Evolutionary conservation across 2,888 invertebrate species (phyloP), one percentile per base, ranked within the genome.

Genomic region (Eremobia ochroleuca): DNA sequence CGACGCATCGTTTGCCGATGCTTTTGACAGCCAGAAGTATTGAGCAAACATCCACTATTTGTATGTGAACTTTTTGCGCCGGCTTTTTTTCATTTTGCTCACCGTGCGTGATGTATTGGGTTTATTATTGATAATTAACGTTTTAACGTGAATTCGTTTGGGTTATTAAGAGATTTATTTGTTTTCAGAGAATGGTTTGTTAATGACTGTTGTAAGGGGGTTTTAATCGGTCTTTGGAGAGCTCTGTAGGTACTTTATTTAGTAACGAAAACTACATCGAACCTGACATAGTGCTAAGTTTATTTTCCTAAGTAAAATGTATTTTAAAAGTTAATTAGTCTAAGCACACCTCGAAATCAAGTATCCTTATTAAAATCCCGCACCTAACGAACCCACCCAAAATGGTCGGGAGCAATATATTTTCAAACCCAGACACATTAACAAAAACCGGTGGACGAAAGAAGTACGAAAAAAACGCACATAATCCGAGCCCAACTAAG

Each of bases 371-470:
- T 66, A 73, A 85, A 70, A 76, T 31, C 73, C 73, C 73, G 85
- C 84, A 79, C 82, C 79, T 81, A 83, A 80, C 82, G 73, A 85
- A 82, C 88, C 83, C 89, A 85, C 90, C 89, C 89, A 86, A 91
- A 95, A 95, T 91, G 90, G 92, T 93, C 92, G 93, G 90, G 87
- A 88, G 92, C 95, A 95, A 96, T 96, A 96, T 96, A 96, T 96
- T 93, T 91, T 90, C 92, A 90, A 91, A 92, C 92, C 95, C 96
- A 96, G 96, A 96, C 96, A 91, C 96, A 96, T 96, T 97, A 96
- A 96, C 96, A 95, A 96, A 96, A 96, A 95, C 94, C 92, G 90
- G 87, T 91, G 91, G 91, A 90, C 91, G 93, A 94, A 94, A 94
- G 94, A 93, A 95, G 92, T 92, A 91, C 92, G 91, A 94, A 96